Conservation (phyloP, 2,888 invertebrate genomes). For the Fragum fragum region DNA sequence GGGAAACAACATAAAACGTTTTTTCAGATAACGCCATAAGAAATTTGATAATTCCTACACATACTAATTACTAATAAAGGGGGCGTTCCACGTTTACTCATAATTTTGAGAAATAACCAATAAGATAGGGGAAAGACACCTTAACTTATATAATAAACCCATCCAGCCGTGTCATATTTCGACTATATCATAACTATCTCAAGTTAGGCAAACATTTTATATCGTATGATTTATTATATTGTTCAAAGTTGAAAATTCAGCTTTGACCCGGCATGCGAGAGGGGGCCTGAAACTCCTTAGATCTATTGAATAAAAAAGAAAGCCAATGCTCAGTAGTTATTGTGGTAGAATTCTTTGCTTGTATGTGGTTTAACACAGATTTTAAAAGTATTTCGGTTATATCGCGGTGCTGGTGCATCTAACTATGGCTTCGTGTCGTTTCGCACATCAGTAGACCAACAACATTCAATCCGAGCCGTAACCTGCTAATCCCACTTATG, state of each 20-base stretch:
- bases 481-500: too few species aligned
- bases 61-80: background rate
- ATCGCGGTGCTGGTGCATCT: too few species aligned
- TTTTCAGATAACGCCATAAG: background rate
- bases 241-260: background rate
- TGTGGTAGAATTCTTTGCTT: too few species aligned
- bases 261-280: background rate
- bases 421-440: too few species aligned
- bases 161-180: conserved; percentile 3
- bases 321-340: too few species aligned
- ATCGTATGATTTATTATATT: background rate
- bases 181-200: background rate
- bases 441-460: too few species aligned
- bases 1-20: background rate
- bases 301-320: too few species aligned
- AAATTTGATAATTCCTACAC: background rate
- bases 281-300: too few species aligned
- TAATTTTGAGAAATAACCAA: conserved; percentile 14
- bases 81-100: background rate
- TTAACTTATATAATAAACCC: background rate
- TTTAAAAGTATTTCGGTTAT: too few species aligned
- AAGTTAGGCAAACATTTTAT: background rate
- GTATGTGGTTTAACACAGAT: too few species aligned
- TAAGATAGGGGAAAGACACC: background rate
- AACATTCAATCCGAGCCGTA: too few species aligned